A percentile compares a stretch with the other conserved stretches of the same genome.
Evolutionary conservation across 2,113 vertebrate species (phyloP).

Genomic region (Nesoenas mayeri): DNA sequence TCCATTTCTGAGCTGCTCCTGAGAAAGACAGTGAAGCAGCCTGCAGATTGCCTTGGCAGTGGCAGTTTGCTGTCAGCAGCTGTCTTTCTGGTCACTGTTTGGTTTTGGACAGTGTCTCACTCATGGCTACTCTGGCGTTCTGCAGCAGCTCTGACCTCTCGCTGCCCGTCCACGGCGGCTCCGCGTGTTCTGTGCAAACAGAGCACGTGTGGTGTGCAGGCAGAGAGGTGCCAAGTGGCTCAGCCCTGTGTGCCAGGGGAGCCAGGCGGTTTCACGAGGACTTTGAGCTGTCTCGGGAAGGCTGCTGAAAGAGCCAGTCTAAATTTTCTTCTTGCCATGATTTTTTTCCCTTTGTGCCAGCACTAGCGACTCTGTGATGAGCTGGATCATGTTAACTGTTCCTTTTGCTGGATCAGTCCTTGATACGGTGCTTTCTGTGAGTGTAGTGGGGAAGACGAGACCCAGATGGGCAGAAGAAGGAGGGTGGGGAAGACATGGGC

Average conservation of each 20-base stretch:
- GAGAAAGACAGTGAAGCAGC: not conserved
- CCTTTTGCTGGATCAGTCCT: not conserved
- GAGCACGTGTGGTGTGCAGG: not conserved
- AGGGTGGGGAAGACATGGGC: not conserved
- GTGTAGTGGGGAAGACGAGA: not conserved
- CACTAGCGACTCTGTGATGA: not conserved
- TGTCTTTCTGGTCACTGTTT: not conserved
- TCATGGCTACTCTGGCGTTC: fast-evolving
- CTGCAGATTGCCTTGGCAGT: not conserved
- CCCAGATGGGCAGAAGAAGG: not conserved
- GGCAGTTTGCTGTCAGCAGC: not conserved
- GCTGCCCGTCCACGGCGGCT: not conserved
- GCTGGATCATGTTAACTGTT: not conserved
- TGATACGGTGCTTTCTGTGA: not conserved
- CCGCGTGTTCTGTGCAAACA: not conserved
- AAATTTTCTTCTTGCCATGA: not conserved
- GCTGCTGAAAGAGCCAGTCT: not conserved
- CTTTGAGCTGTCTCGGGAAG: not conserved
- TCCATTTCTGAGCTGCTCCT: not conserved
- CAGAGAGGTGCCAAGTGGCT: not conserved
- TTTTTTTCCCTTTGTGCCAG: not conserved
- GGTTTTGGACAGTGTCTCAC: not conserved
- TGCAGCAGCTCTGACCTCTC: not conserved
- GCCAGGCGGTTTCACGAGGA: not conserved
- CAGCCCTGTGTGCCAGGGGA: not conserved